phyloP scores from a whole-genome alignment of 1,140 invertebrate genomes.

The Zaprionus taronus region DNA sequence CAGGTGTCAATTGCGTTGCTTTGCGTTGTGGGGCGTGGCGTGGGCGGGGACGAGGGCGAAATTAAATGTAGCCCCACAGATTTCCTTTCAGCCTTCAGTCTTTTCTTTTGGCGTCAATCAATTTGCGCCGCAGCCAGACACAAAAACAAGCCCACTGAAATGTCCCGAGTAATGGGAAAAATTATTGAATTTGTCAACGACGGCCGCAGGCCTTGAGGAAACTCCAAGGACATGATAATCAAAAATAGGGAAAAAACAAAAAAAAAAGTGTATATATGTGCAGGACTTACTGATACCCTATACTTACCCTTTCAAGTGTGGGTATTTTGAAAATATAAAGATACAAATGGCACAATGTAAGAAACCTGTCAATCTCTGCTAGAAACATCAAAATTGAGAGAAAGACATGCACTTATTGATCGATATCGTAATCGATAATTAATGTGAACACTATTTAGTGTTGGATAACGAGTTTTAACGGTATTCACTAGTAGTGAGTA shows the following conservation, averaged over 20 bases:
- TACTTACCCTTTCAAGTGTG: too few relatives aligned
- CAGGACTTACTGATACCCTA: background rate
- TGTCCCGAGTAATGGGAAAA: conserved; percentile 77
- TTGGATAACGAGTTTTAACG: background rate
- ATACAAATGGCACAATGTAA: too few relatives aligned
- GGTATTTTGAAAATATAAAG: too few relatives aligned
- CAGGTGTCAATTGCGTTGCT: conserved; percentile 74
- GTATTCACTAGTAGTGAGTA: background rate
- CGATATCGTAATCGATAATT: too few relatives aligned
- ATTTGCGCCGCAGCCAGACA: conserved; percentile 65
- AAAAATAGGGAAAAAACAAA: background rate
- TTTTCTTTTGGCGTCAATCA: conserved; percentile 76
- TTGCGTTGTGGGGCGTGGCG: conserved; percentile 3
- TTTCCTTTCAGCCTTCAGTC: conserved; percentile 38
- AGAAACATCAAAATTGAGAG: too few relatives aligned
- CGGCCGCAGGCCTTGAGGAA: conserved; percentile 59
- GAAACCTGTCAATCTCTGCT: too few relatives aligned
- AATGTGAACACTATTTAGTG: background rate
- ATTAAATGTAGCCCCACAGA: conserved; percentile 72
- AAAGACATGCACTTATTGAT: too few relatives aligned
- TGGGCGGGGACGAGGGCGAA: conserved; percentile 34
- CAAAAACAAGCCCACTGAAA: conserved; percentile 72
- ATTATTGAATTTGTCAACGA: conserved; percentile 84
- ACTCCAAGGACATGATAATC: conserved; percentile 5
- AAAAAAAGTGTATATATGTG: background rate